These are phyloP conservation scores for Phocoena sinus DNA, from an alignment of 2,113 vertebrate species.

Conservation along the genomic window DNA sequence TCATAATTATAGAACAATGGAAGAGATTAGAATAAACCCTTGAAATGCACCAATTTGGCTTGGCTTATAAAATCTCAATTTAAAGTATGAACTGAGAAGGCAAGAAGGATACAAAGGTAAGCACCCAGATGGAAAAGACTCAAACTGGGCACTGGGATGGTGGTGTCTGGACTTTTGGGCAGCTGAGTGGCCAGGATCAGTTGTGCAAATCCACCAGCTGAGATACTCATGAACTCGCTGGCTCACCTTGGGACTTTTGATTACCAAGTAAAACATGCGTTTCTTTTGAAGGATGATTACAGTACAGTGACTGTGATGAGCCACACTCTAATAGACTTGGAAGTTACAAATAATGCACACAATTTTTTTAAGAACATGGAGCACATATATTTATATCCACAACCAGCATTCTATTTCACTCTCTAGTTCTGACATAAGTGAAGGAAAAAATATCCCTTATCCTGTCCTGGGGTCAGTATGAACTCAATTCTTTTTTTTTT, in stretches of 20 bases:
- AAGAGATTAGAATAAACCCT: not conserved
- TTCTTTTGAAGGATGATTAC: constrained; percentile 28
- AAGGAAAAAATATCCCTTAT: not conserved
- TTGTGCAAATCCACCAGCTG: not conserved
- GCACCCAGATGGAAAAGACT: not conserved
- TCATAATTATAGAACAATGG: not conserved
- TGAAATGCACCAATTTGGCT: not conserved
- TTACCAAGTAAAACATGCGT: not conserved
- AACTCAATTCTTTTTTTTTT: not conserved
- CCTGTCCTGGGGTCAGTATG: not conserved
- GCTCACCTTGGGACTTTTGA: not conserved
- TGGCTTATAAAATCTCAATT: not conserved
- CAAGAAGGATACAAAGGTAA: not conserved
- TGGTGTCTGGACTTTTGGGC: not conserved
- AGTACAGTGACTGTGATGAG: not conserved
- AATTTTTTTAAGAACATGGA: not conserved
- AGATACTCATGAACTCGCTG: not conserved
- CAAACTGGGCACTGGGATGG: not conserved
- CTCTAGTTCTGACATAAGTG: not conserved
- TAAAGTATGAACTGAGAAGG: not conserved
- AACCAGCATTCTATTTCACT: not conserved
- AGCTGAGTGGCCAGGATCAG: not conserved
- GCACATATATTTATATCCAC: not conserved
- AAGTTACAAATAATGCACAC: not conserved
- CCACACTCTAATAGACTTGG: not conserved